phyloP scores from a whole-genome alignment of 2,888 invertebrate genomes.

The Alsophila aescularia region DNA sequence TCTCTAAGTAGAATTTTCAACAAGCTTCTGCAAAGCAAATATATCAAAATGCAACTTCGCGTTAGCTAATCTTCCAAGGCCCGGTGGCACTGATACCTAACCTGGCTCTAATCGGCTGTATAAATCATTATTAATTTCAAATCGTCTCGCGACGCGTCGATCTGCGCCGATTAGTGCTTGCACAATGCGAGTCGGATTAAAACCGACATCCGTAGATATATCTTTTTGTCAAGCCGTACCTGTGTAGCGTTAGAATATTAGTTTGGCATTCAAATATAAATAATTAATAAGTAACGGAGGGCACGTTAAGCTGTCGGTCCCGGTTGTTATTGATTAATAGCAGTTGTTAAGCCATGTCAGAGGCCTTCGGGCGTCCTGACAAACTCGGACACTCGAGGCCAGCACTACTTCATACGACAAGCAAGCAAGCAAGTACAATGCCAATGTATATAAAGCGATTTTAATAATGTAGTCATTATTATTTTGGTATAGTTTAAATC shows the following conservation, averaged over 20 bases:
- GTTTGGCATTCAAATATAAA: not conserved
- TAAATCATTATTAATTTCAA: slow-evolving; percentile 83
- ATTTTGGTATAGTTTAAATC: no score
- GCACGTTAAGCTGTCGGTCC: no score
- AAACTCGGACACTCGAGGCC: no score
- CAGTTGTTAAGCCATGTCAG: no score
- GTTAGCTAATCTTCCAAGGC: slow-evolving; percentile 12
- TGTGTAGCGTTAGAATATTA: slow-evolving; percentile 63
- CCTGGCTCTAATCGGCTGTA: slow-evolving; percentile 75
- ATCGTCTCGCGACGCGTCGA: slow-evolving; percentile 62
- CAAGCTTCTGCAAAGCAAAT: not conserved
- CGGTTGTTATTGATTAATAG: no score
- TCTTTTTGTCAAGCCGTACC: slow-evolving; percentile 82
- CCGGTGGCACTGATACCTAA: slow-evolving; percentile 60
- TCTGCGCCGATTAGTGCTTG: slow-evolving; percentile 81
- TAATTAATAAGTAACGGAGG: not conserved
- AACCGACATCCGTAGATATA: slow-evolving; percentile 72
- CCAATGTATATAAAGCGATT: no score
- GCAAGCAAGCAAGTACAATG: no score
- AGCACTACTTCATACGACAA: no score
- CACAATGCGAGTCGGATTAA: slow-evolving; percentile 81
- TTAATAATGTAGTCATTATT: no score
- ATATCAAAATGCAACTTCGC: not conserved
- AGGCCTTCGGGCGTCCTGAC: no score
- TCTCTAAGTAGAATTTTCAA: no score